phyloP scores from a whole-genome alignment of 2,113 vertebrate species.

The Bucco capensis region DNA sequence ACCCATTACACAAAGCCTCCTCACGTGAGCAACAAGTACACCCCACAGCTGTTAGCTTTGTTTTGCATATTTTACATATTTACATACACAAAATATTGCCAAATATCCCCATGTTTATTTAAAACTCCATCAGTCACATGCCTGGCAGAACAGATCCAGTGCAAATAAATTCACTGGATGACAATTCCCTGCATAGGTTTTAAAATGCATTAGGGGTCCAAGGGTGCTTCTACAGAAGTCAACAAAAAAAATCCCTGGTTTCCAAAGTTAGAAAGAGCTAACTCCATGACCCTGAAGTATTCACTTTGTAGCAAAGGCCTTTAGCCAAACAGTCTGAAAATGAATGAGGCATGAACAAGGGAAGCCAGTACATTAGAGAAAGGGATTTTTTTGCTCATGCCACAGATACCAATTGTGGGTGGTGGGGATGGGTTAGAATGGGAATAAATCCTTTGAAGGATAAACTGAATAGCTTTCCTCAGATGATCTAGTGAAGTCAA shows the following conservation, averaged over 20 bases:
- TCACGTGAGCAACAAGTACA: conserved; percentile 52
- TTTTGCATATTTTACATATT: conserved; percentile 77
- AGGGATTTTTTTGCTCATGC: neutral
- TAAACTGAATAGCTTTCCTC: neutral
- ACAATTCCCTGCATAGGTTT: conserved; percentile 38
- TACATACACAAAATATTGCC: conserved; percentile 75
- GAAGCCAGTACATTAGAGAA: neutral
- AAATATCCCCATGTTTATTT: conserved; percentile 73
- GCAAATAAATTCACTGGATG: conserved; percentile 52
- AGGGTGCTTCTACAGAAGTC: neutral
- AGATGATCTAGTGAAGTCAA: neutral
- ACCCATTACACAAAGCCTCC: conserved; percentile 51
- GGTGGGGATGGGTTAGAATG: neutral
- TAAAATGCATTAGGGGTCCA: conserved; percentile 1
- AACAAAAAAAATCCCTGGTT: neutral
- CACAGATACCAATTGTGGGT: conserved; percentile 2
- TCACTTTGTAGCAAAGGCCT: neutral
- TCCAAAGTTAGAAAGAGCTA: neutral
- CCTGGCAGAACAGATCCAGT: conserved; percentile 61
- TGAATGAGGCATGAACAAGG: neutral
- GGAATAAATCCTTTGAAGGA: neutral
- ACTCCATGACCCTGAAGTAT: neutral
- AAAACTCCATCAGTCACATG: conserved; percentile 63
- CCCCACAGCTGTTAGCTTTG: conserved; percentile 71
- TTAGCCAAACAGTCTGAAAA: neutral